These are phyloP conservation scores for Schizopygopsis pylzovi DNA, from an alignment of 2,797 vertebrate genomes.

Conservation along the genomic window DNA sequence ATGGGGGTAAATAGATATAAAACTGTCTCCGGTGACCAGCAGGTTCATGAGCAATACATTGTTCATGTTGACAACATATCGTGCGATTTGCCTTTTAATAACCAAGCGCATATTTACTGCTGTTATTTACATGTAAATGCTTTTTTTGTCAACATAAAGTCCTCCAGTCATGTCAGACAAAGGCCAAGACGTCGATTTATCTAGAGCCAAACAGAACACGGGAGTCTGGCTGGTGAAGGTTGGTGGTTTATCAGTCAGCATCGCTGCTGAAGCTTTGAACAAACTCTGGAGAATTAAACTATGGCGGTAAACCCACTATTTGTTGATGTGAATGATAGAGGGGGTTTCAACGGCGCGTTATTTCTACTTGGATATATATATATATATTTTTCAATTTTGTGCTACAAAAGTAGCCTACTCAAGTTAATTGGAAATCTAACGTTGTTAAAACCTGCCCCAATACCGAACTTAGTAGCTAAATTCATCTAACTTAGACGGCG, in stretches of 20 bases:
- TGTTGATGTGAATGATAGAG: background rate
- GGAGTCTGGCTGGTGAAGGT: constrained; percentile 81
- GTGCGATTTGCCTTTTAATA: background rate
- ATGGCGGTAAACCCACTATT: background rate
- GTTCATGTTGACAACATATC: too few species aligned
- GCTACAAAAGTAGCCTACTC: background rate
- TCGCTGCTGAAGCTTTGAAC: background rate
- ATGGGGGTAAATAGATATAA: constrained; percentile 43
- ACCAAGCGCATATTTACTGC: background rate
- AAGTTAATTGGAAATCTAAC: background rate
- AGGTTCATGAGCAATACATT: background rate
- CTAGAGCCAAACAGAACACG: constrained; percentile 71
- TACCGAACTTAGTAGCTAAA: background rate
- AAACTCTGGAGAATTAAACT: background rate
- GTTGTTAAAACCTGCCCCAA: background rate
- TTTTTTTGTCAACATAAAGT: background rate
- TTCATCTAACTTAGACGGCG: background rate
- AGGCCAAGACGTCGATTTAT: constrained; percentile 71
- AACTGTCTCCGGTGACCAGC: background rate
- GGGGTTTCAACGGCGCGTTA: too few species aligned
- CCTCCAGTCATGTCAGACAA: constrained; percentile 65
- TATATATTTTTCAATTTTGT: background rate
- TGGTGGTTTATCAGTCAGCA: constrained; percentile 49
- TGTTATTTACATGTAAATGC: background rate
- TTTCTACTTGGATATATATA: background rate